Evolutionary conservation across 2,888 invertebrate genomes (phyloP).

Genomic region (Nomada ferruginata): DNA sequence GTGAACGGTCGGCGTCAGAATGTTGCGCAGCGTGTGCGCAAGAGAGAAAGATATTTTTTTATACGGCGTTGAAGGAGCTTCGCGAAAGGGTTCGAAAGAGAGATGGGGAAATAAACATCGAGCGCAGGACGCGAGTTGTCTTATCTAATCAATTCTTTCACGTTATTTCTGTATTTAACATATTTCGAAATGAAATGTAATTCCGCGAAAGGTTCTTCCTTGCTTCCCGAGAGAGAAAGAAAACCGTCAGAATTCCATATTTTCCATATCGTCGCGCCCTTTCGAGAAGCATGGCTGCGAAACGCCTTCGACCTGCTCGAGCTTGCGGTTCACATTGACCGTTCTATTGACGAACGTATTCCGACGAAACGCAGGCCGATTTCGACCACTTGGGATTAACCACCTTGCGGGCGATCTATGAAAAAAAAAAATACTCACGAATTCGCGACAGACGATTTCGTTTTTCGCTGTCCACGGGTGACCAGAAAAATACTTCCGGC

Average conservation of each 20-base stretch:
- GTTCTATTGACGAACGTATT: conserved; percentile 6
- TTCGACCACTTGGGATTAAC: conserved; percentile 6
- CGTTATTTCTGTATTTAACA: background rate
- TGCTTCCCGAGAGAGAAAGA: background rate
- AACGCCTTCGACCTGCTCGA: background rate
- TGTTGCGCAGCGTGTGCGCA: conserved; percentile 45
- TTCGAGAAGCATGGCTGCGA: conserved; percentile 8
- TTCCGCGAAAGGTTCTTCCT: background rate
- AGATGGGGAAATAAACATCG: background rate
- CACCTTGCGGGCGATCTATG: background rate
- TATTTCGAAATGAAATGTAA: background rate
- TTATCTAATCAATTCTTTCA: background rate
- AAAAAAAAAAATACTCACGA: conserved; percentile 41
- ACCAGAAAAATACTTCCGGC: no score
- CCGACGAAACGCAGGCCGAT: conserved; percentile 14
- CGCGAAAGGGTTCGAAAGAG: conserved; percentile 14
- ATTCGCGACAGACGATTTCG: conserved; percentile 6
- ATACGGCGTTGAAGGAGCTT: conserved; percentile 39
- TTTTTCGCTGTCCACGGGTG: background rate
- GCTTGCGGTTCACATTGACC: background rate
- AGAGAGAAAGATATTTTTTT: conserved; percentile 65
- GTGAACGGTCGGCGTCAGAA: conserved; percentile 56
- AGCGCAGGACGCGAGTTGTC: conserved; percentile 10
- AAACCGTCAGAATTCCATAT: background rate
- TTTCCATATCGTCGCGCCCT: background rate